Evolutionary conservation across 2,797 vertebrate species (phyloP), one percentile per base, ranked within the genome.

Genomic region (Sparus aurata): DNA sequence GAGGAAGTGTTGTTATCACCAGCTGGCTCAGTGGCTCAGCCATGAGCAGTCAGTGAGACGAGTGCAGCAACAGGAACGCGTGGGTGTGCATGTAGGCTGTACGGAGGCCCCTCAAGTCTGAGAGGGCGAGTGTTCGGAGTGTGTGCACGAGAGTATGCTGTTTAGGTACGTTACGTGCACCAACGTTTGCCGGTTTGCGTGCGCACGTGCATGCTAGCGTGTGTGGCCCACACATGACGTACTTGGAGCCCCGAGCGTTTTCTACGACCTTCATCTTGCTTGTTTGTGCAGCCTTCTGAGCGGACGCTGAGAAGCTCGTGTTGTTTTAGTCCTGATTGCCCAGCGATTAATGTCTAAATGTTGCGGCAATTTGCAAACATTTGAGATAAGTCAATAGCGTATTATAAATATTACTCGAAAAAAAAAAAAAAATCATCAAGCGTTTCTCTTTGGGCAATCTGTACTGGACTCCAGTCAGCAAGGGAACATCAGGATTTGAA

Each of bases 1-100:
- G 90, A 94, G 92, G 92, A 94, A 94, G 89, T 89, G 89, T 75
- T 84, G 89, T 89, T 93, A 85, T 92, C 91, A 91, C 87, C 91
- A 94, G 92, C 93, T 93, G 92, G 91, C 86, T 85, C 85, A 47
- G 82, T 53, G 85, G 85, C 84, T 90, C 85, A 86, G 89, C 55
- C 67, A 60, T 38, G 77, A 83, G 79, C 77, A 84, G 83, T 85
- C 84, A 62, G 85, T 84, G 71, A 90, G 83, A 75, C n/a, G 75
- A 87, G 79, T 46, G 79, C 84, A 88, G 88, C 80, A 84, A 90
- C 90, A 93, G 92, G 90, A 93, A 93, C 85, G 78, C 78, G 87
- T 93, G 88, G 91, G 93, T 65, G 91, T 90, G 64, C 77, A 77
- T 79, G 78, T 55, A 73, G 82, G 79, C 79, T 82, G 69, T 68